phyloP scores from a whole-genome alignment of 2,113 vertebrate species.

The Thryonomys swinderianus region DNA sequence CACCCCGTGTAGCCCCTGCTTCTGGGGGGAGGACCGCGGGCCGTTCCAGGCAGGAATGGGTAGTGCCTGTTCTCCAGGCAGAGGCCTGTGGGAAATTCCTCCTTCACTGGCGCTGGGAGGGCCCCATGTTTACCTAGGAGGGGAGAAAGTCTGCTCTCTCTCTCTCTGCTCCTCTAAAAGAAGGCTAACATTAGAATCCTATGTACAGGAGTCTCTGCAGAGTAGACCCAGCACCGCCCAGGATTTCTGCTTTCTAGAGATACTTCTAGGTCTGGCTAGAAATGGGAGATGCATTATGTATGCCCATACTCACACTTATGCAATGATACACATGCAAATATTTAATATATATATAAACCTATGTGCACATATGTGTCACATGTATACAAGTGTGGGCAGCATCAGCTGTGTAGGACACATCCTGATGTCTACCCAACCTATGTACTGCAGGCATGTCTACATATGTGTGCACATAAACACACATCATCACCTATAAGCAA shows the following conservation, averaged over 20 bases:
- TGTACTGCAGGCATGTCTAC: not conserved
- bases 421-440: not conserved
- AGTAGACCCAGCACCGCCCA: not conserved
- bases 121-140: not conserved
- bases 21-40: not conserved
- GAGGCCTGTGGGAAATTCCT: constrained; percentile 25
- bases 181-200: not conserved
- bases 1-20: not conserved
- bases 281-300: not conserved
- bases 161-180: not conserved
- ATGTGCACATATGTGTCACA: not conserved
- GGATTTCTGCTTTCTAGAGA: not conserved
- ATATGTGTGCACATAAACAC: not conserved
- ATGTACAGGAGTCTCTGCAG: not conserved
- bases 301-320: not conserved
- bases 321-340: not conserved
- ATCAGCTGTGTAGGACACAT: rapidly evolving
- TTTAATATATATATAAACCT: not conserved
- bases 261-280: not conserved
- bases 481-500: not conserved
- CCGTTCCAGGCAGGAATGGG: not conserved
- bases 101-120: not conserved
- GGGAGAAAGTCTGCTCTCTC: not conserved
- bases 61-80: not conserved
- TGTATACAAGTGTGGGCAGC: rapidly evolving